These are phyloP conservation scores for Gambusia yucatana DNA, from an alignment of 2,797 vertebrate genomes.

Conservation along the genomic window DNA sequence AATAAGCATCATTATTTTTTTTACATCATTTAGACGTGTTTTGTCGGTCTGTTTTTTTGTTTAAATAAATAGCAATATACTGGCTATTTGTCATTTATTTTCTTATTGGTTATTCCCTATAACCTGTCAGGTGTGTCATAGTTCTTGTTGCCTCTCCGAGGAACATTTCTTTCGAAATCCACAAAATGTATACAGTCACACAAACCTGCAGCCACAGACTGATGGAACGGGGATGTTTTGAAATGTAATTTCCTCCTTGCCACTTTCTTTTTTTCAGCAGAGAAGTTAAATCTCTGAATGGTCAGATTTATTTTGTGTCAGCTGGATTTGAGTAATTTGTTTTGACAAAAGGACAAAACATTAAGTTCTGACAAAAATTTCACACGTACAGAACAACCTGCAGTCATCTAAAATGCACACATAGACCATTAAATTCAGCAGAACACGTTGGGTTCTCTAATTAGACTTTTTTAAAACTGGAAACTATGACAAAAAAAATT, in stretches of 20 bases:
- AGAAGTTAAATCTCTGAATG: slow-evolving; percentile 40
- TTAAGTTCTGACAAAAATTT: too few relatives aligned
- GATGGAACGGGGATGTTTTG: slow-evolving; percentile 58
- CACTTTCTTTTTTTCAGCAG: slow-evolving; percentile 31
- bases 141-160: slow-evolving; percentile 31
- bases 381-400: too few relatives aligned
- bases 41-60: slow-evolving; percentile 6
- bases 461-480: too few relatives aligned
- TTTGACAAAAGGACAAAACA: slow-evolving; percentile 33
- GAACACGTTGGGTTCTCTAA: too few relatives aligned
- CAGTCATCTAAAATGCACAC: too few relatives aligned
- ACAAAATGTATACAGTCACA: slow-evolving; percentile 27
- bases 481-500: too few relatives aligned
- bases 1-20: neutral
- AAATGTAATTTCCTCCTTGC: slow-evolving; percentile 64
- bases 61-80: neutral
- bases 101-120: neutral
- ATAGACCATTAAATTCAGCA: too few relatives aligned
- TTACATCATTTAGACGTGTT: neutral
- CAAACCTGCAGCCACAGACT: slow-evolving; percentile 17
- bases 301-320: slow-evolving; percentile 22
- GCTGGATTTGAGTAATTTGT: slow-evolving; percentile 2
- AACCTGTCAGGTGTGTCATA: neutral
- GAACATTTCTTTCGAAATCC: slow-evolving; percentile 35
- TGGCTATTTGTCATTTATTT: neutral